A percentile compares a stretch with the other conserved stretches of the same genome.
phyloP scores from a whole-genome alignment of 2,888 invertebrate species.

The Elegia similella region DNA sequence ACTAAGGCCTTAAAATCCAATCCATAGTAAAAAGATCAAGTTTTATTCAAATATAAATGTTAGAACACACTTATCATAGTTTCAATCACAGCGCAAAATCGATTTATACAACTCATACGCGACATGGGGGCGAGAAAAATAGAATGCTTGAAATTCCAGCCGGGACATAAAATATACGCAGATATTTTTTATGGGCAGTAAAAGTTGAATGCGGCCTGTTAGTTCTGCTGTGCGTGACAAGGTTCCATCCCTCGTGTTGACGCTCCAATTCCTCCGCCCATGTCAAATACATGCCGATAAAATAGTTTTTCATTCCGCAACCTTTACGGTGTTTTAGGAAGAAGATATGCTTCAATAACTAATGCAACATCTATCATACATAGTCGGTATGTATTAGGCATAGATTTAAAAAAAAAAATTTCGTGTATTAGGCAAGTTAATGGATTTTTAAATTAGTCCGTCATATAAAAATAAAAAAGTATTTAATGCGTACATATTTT shows the following conservation, averaged over 20 bases:
- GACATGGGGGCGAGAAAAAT: slow-evolving; percentile 34
- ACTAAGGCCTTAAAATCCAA: too few species aligned
- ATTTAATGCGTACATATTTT: too few species aligned
- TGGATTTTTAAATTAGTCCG: too few species aligned
- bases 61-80: not conserved
- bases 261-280: slow-evolving; percentile 1
- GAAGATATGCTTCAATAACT: too few species aligned
- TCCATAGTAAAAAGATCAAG: too few species aligned
- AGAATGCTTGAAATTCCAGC: slow-evolving; percentile 44
- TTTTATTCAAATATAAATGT: too few species aligned
- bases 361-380: too few species aligned
- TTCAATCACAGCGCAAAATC: not conserved
- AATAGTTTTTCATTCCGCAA: not conserved
- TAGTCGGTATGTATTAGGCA: too few species aligned
- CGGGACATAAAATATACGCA: slow-evolving; percentile 51
- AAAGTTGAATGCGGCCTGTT: slow-evolving; percentile 44
- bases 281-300: slow-evolving; percentile 3
- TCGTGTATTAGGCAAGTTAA: too few species aligned
- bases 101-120: slow-evolving; percentile 26
- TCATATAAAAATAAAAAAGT: too few species aligned
- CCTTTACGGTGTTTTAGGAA: not conserved
- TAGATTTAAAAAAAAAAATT: too few species aligned
- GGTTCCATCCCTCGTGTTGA: slow-evolving; percentile 9
- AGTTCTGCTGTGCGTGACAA: slow-evolving; percentile 20
- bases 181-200: slow-evolving; percentile 62